Evolutionary conservation across 2,888 invertebrate genomes (phyloP), one percentile per base, ranked within the genome.

Genomic region (Tetanocera ferruginea): DNA sequence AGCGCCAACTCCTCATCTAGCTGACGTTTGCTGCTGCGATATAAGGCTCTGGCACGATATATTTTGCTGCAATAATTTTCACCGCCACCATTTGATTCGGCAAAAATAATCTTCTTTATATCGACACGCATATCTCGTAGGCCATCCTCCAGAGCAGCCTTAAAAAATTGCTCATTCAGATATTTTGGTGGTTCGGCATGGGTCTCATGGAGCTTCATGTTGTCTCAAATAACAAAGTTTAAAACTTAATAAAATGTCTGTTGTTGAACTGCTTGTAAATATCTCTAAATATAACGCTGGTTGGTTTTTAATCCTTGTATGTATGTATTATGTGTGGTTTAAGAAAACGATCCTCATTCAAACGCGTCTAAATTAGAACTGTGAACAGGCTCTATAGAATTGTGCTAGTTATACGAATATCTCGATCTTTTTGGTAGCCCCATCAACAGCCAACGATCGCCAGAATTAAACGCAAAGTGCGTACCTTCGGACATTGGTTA

Each of bases 41-140:
- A 88, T 0, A 88, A 76, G 0, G 86, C 85, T 43, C 80, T 83
- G 4, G 86, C 87, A 2, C 89, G 84, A 80, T 89, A 88, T 76
- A 89, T 89, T 62, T 87, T 86, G 62, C 89, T 89, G 80, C 88
- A 87, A 73, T 89, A 89, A 69, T 89, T 89, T 76, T 89, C 89
- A 17, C 89, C 89, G 2, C 86, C 87, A 9, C 86, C 85, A 67
- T 82, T 86, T 1, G 87, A 84, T 49, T 87, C 86, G 57, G 84
- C 82, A 66, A 89, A 87, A 43, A 83, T 81, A 17, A 89, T 86
- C 77, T 86, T 85, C 43, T 86, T 86, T 34, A 89, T 86, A 73
- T 86, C 85, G 49, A 89, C 85, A 0, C 85, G 83, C 83, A 85
- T 86, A 28, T 85, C 86, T 9, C 87, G 83, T 8, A 89, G 81